Conservation (phyloP, 2,113 vertebrate species). For the Amblyopsis rosae region DNA sequence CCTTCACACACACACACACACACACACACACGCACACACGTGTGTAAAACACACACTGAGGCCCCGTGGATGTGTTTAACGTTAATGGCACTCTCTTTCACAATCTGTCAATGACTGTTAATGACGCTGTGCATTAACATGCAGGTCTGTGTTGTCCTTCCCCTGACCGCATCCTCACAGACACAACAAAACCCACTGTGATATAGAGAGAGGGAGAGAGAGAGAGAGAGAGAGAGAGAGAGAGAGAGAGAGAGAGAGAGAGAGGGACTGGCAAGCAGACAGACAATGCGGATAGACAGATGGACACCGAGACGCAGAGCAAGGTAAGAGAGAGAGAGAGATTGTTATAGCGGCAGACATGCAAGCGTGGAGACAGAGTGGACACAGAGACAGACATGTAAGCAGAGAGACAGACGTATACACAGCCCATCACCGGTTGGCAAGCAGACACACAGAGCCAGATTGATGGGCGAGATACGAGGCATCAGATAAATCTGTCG, state of each 20-base stretch:
- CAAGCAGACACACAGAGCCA: conserved; percentile 10
- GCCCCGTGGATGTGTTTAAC: conserved; percentile 17
- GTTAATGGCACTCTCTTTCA: conserved; percentile 42
- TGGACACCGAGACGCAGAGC: neutral
- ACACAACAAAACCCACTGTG: neutral
- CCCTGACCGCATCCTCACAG: neutral
- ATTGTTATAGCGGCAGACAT: neutral
- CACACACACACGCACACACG: conserved; percentile 4
- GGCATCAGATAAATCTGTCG: conserved; percentile 56
- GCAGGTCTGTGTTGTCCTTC: conserved; percentile 32
- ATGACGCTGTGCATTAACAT: conserved; percentile 50
- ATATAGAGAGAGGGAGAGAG: neutral
- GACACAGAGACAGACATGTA: neutral
- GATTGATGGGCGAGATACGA: conserved; percentile 40
- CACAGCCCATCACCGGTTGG: conserved; percentile 22
- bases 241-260: neutral
- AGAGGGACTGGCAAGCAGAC: neutral
- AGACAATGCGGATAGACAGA: neutral
- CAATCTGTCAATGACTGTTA: conserved; percentile 39
- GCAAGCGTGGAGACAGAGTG: neutral
- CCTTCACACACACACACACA: conserved; percentile 5
- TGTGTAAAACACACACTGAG: conserved; percentile 37
- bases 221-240: neutral
- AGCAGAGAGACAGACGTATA: conserved; percentile 19
- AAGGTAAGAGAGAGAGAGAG: neutral